Percentiles rank a stretch among this genome's conserved stretches.
Conservation (phyloP, 30 jellyfish, hydroid and myxozoan species). For the Pelagia noctiluca region DNA sequence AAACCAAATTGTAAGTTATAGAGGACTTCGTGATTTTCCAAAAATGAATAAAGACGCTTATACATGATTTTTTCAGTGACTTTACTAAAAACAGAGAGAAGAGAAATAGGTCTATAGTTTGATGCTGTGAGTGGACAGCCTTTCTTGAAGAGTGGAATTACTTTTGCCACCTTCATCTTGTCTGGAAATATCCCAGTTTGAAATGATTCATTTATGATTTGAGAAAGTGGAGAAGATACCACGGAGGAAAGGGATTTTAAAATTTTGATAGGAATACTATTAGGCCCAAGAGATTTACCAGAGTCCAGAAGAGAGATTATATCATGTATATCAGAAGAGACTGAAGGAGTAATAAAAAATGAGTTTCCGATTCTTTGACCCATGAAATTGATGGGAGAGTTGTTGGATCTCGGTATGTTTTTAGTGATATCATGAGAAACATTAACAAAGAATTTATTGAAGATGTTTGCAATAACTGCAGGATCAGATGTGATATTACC, state of each 20-base stretch:
- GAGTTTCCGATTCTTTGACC: conserved; percentile 54
- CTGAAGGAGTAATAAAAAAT: conserved; percentile 61
- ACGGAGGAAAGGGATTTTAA: conserved; percentile 32
- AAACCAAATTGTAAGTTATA: conserved; percentile 69
- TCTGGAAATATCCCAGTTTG: conserved; percentile 66
- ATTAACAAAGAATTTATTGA: conserved; percentile 58
- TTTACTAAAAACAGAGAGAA: conserved; percentile 70
- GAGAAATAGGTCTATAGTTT: conserved; percentile 75
- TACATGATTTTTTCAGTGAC: conserved; percentile 61
- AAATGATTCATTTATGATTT: conserved; percentile 64
- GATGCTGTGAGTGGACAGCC: conserved; percentile 61
- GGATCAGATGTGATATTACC: conserved; percentile 59
- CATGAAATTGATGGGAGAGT: conserved; percentile 45
- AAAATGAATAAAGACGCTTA: conserved; percentile 51
- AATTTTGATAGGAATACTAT: conserved; percentile 73
- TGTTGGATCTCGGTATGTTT: conserved; percentile 40
- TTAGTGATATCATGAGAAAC: conserved; percentile 63
- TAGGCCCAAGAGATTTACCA: conserved; percentile 77
- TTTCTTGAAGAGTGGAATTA: conserved; percentile 69
- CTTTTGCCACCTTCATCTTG: conserved; percentile 64
- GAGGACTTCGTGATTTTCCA: conserved; percentile 35
- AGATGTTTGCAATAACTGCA: conserved; percentile 67
- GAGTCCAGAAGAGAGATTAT: conserved; percentile 64
- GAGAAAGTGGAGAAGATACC: conserved; percentile 72
- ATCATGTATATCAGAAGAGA: conserved; percentile 61